These are phyloP conservation scores for Hirundo rustica DNA, from an alignment of 2,797 vertebrate species.

Conservation along the genomic window DNA sequence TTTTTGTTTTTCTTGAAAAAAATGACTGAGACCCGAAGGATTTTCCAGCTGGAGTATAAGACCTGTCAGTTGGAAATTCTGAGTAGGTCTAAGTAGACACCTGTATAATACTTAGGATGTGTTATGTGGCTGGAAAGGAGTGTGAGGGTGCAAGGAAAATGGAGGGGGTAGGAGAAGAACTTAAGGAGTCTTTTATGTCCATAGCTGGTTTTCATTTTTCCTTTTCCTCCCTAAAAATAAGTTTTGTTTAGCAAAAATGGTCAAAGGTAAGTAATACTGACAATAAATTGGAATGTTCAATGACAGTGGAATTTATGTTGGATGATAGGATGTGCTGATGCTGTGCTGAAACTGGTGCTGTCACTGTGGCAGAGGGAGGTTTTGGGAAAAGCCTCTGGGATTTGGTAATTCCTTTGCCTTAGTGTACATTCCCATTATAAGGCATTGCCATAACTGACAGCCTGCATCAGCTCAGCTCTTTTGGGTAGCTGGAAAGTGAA, in stretches of 20 bases:
- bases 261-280: neutral
- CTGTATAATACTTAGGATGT: conserved; percentile 22
- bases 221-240: neutral
- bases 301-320: neutral
- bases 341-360: neutral
- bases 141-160: neutral
- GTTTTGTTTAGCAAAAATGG: neutral
- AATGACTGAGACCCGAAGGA: conserved; percentile 11
- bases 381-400: neutral
- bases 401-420: neutral
- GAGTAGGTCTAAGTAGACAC: conserved; percentile 36
- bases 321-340: neutral
- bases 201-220: neutral
- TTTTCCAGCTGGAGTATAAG: conserved; percentile 65
- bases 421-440: neutral
- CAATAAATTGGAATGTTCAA: neutral
- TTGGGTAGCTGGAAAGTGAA: neutral
- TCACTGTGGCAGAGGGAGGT: neutral
- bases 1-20: conserved; percentile 43
- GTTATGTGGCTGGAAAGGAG: conserved; percentile 18
- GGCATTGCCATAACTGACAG: neutral
- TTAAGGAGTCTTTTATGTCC: neutral
- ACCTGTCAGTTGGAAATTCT: conserved; percentile 60
- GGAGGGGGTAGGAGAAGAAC: neutral
- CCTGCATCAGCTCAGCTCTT: neutral